Base-by-base conservation (phyloP, 1,140 invertebrate species). In the Choristoneura fumiferana region DNA sequence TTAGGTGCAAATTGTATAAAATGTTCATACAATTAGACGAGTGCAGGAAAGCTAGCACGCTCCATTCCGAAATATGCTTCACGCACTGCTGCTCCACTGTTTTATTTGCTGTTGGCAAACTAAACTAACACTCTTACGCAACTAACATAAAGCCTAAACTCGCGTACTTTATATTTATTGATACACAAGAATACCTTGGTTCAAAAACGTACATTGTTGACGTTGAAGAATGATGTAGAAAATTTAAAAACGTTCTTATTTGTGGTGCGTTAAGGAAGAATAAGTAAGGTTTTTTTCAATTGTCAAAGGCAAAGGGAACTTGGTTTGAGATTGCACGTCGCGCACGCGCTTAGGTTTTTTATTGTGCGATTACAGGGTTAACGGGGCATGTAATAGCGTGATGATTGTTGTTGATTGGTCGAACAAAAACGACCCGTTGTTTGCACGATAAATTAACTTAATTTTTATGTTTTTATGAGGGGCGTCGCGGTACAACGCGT, bases 21-120 rank as follows among this genome's bases (percentile, higher is more conserved):
- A 73, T 73, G 71, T 76, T 76, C 65, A 71, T 66, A 59, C 72
- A 74, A 77, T 77, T 74, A 67, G 61, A 59, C 65, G 38, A 43
- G 45, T 33, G 67, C 71, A 63, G 65, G n/a, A n/a, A 2, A 29
- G 63, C 69, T 73, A 65, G 59, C 52, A 60, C 67, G 66, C 62
- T 64, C 73, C 69, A 67, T 64, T 70, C 71, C 66, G 64, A 76
- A 73, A 71, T 73, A 62, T 64, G 13, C 57, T 69, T 63, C 40
- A 70, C 67, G 66, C 64, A 66, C 60, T 65, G 63, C 12, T 69
- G 58, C 17, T 45, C 43, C 12, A n/a, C 8, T 49, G 8, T 12
- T 43, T 43, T 15, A 15, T 29, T 13, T 13, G 6, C 43, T n/a
- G 22, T 45, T 12, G 4, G 10, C 18, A 22, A 45, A 49, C 8